A percentile compares a stretch with the other conserved stretches of the same genome.
phyloP scores from a whole-genome alignment of 1,140 invertebrate species.

The Camponotus pennsylvanicus region DNA sequence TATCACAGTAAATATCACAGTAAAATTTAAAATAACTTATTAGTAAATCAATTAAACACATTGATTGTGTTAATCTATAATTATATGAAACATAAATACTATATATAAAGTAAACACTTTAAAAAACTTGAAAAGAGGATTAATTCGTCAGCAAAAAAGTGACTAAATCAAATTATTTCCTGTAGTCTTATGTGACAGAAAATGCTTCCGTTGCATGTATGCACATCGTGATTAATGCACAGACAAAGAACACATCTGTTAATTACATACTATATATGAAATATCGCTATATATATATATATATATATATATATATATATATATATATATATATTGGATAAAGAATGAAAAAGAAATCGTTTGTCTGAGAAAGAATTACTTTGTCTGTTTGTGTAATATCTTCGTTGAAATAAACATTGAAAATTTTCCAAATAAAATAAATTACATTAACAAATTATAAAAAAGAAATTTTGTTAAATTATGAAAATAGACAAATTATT shows the following conservation, averaged over 20 bases:
- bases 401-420: background rate
- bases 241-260: slow-evolving; percentile 76
- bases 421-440: background rate
- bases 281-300: slow-evolving; percentile 73
- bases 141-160: background rate
- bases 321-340: slow-evolving; percentile 70
- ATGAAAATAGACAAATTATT: too few relatives aligned
- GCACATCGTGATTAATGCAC: slow-evolving; percentile 79
- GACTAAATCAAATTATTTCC: slow-evolving; percentile 59
- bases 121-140: background rate
- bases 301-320: slow-evolving; percentile 75
- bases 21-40: background rate
- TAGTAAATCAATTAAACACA: background rate
- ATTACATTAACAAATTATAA: background rate
- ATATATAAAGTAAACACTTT: too few relatives aligned
- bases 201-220: slow-evolving; percentile 20
- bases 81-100: too few relatives aligned
- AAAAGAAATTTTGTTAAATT: too few relatives aligned
- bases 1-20: background rate
- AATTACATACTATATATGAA: slow-evolving; percentile 77
- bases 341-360: slow-evolving; percentile 7
- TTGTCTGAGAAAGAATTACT: too few relatives aligned
- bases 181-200: slow-evolving; percentile 55
- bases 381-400: background rate
- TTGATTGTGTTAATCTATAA: too few relatives aligned